phyloP scores from a whole-genome alignment of 1,140 invertebrate genomes.

The Atta texana region DNA sequence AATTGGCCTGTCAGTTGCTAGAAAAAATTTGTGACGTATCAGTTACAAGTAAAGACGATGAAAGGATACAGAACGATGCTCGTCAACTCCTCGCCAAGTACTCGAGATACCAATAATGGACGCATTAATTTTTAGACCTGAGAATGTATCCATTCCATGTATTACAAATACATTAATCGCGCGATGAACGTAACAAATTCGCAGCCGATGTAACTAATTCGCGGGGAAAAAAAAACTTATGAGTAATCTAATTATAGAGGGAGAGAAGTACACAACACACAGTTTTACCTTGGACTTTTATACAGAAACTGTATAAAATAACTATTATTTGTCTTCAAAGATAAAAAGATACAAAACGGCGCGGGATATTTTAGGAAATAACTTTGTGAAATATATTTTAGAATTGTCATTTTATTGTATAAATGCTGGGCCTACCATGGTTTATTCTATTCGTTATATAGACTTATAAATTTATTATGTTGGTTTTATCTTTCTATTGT shows the following conservation, averaged over 20 bases:
- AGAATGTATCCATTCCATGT: constrained; percentile 29
- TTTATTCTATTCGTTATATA: constrained; percentile 55
- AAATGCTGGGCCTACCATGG: constrained; percentile 18
- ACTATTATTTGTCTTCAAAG: not conserved
- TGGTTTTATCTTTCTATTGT: constrained; percentile 30
- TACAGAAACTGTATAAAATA: constrained; percentile 29
- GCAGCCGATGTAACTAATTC: not conserved
- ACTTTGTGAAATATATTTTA: constrained; percentile 30
- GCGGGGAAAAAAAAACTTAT: not conserved
- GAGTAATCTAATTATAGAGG: constrained; percentile 24
- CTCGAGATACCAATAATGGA: constrained; percentile 76
- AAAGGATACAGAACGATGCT: constrained; percentile 79
- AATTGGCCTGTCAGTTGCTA: constrained; percentile 88
- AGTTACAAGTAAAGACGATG: constrained; percentile 84
- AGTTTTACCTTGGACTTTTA: constrained; percentile 63
- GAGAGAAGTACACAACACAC: not conserved
- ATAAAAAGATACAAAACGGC: constrained; percentile 10
- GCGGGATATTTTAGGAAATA: constrained; percentile 23
- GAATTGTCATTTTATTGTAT: constrained; percentile 37
- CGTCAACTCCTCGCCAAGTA: constrained; percentile 78
- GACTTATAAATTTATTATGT: constrained; percentile 49
- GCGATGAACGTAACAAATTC: constrained; percentile 23
- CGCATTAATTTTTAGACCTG: constrained; percentile 9
- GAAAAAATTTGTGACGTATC: constrained; percentile 85
- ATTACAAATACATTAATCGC: constrained; percentile 27